Evolutionary conservation across 1,140 invertebrate genomes (phyloP).

Genomic region (Calliopsis andreniformis): DNA sequence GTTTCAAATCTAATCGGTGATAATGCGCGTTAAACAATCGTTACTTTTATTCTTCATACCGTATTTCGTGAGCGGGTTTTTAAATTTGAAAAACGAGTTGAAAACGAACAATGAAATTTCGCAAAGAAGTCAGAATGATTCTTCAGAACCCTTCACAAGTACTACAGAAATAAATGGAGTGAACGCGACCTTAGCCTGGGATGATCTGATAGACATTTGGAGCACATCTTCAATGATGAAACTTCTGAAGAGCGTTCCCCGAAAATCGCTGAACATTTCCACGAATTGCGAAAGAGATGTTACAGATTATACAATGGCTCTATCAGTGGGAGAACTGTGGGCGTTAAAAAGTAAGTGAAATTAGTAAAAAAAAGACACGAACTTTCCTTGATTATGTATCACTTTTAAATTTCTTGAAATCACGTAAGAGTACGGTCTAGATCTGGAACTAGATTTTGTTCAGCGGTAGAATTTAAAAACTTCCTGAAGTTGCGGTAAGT

Average conservation of each 20-base stretch:
- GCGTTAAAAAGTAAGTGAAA: slow-evolving; percentile 66
- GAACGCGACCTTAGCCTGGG: too few species aligned
- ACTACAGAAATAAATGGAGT: too few species aligned
- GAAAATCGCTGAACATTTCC: slow-evolving; percentile 41
- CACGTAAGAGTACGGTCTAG: too few species aligned
- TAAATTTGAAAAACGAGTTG: neutral
- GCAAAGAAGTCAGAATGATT: neutral
- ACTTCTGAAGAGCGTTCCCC: slow-evolving; percentile 34
- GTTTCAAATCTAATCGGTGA: neutral
- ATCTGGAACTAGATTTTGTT: too few species aligned
- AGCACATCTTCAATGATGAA: slow-evolving; percentile 48
- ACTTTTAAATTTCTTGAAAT: too few species aligned
- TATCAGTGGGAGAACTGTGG: slow-evolving; percentile 53
- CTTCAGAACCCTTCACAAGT: neutral
- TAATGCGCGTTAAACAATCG: neutral
- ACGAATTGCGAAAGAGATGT: slow-evolving; percentile 52
- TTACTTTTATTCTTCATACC: neutral
- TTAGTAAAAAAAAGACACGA: slow-evolving; percentile 18
- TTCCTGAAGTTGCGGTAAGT: too few species aligned
- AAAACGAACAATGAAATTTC: neutral
- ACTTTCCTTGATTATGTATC: too few species aligned
- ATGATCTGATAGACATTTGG: slow-evolving; percentile 55
- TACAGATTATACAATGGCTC: slow-evolving; percentile 51
- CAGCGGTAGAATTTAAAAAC: too few species aligned
- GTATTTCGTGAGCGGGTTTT: neutral